A percentile compares a stretch with the other conserved stretches of the same genome.
These are phyloP conservation scores for Hemiscyllium ocellatum DNA, from an alignment of 2,113 vertebrate genomes.

Conservation along the genomic window DNA sequence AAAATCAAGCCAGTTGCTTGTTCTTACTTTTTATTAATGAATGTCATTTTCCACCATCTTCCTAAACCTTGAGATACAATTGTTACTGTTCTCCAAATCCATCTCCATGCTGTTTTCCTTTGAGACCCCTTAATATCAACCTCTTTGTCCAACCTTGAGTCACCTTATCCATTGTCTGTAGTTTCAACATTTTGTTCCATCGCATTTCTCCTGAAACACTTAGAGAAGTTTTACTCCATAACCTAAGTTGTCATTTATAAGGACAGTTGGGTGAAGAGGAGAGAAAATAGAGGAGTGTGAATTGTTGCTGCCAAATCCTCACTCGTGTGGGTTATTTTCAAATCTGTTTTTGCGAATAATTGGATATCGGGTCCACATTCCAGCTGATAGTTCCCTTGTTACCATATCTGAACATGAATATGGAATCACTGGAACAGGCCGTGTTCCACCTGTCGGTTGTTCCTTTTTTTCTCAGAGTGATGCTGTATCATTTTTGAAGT, in stretches of 20 bases:
- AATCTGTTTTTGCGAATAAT: background rate
- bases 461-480: background rate
- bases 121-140: background rate
- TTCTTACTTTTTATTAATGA: no score
- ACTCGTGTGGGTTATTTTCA: background rate
- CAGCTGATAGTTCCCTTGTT: background rate
- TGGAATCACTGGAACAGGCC: background rate
- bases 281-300: background rate
- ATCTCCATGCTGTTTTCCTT: background rate
- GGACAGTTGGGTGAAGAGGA: no score
- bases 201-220: background rate
- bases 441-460: background rate
- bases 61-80: no score
- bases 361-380: background rate
- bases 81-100: background rate
- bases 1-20: no score
- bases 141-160: background rate
- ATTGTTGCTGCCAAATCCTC: background rate
- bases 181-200: background rate
- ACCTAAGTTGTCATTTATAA: background rate
- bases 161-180: background rate
- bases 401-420: background rate
- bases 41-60: no score
- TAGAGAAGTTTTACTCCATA: background rate
- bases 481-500: background rate